phyloP scores from a whole-genome alignment of 2,797 vertebrate species.

The Amphiprion clarkii region DNA sequence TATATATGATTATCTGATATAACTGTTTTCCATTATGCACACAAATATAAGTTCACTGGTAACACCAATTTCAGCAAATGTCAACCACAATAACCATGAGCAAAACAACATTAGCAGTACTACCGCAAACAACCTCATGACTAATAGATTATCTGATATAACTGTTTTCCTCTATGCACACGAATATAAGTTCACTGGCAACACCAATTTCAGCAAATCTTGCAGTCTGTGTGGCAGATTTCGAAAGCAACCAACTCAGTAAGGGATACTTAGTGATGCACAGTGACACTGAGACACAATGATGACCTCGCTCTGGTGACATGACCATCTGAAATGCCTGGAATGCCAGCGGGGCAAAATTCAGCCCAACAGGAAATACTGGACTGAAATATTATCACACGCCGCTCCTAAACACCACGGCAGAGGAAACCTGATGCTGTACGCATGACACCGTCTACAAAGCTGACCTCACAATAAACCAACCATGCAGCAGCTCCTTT shows the following conservation, averaged over 20 bases:
- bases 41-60: too few relatives aligned
- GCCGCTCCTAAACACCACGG: not conserved
- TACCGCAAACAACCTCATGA: not conserved
- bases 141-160: not conserved
- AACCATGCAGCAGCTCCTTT: too few relatives aligned
- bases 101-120: not conserved
- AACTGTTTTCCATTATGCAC: not conserved
- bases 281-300: not conserved
- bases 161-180: not conserved
- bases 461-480: too few relatives aligned
- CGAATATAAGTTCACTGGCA: not conserved
- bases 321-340: constrained; percentile 60
- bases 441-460: not conserved
- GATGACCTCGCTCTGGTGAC: constrained; percentile 28
- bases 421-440: constrained; percentile 19
- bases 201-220: not conserved
- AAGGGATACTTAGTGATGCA: constrained; percentile 4
- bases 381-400: constrained; percentile 6
- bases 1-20: too few relatives aligned
- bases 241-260: not conserved
- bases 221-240: not conserved
- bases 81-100: constrained; percentile 2
- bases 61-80: too few relatives aligned
- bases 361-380: not conserved
- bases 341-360: constrained; percentile 47